These are phyloP conservation scores for Drosophila triauraria DNA, from an alignment of 1,140 invertebrate genomes.

Conservation along the genomic window DNA sequence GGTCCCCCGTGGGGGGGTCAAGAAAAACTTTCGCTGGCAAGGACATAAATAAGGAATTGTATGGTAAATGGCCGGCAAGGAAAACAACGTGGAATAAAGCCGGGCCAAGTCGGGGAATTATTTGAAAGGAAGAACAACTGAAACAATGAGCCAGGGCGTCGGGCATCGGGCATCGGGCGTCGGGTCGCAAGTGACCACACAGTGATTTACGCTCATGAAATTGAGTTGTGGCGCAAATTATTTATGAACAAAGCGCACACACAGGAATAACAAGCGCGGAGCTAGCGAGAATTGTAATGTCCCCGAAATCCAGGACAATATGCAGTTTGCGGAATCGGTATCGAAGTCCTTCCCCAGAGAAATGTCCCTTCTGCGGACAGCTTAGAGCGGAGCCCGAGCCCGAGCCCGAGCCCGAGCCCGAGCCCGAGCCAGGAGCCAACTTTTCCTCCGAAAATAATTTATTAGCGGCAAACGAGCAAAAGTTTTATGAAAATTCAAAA, in stretches of 20 bases:
- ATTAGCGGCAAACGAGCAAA: slow-evolving; percentile 81
- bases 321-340: slow-evolving; percentile 63
- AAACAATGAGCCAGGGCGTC: too few species aligned
- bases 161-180: neutral
- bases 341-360: slow-evolving; percentile 51
- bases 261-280: slow-evolving; percentile 71
- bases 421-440: slow-evolving; percentile 39
- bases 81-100: slow-evolving; percentile 53
- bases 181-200: slow-evolving; percentile 67
- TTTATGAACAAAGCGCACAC: slow-evolving; percentile 81
- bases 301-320: slow-evolving; percentile 47
- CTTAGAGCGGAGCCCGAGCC: slow-evolving; percentile 47
- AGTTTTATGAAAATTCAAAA: slow-evolving; percentile 80
- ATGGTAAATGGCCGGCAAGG: slow-evolving; percentile 69
- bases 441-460: slow-evolving; percentile 74
- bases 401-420: slow-evolving; percentile 19
- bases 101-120: slow-evolving; percentile 69
- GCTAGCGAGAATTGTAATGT: slow-evolving; percentile 63
- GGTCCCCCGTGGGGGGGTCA: slow-evolving; percentile 18
- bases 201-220: slow-evolving; percentile 83
- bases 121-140: slow-evolving; percentile 58
- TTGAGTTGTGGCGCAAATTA: slow-evolving; percentile 82
- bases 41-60: slow-evolving; percentile 76
- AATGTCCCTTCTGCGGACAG: slow-evolving; percentile 56
- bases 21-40: slow-evolving; percentile 50